Evolutionary conservation across 2,113 vertebrate species (phyloP).

Genomic region (Carettochelys insculpta): DNA sequence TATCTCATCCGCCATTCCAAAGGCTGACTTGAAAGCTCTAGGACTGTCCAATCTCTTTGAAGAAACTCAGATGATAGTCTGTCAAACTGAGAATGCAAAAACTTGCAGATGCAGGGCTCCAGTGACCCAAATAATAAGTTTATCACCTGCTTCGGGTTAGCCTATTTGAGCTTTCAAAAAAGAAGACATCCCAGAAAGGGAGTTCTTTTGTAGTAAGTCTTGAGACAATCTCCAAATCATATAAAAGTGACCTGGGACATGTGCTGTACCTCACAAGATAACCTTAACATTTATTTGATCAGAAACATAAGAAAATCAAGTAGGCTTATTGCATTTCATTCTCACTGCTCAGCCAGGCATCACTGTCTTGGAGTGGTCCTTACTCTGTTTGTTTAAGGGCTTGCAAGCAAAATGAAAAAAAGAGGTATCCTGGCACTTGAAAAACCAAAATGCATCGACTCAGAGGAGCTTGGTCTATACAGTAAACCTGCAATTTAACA

Average conservation of each 20-base stretch:
- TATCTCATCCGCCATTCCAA: no score
- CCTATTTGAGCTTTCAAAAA: no score
- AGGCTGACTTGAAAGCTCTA: no score
- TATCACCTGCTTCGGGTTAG: no score
- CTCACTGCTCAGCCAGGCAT: neutral
- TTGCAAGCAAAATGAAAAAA: neutral
- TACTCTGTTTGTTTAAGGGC: neutral
- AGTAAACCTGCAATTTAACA: no score
- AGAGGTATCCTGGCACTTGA: neutral
- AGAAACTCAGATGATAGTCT: no score
- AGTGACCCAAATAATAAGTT: no score
- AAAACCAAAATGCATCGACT: neutral
- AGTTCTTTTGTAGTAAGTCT: neutral
- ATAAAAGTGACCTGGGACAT: neutral
- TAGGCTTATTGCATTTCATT: neutral
- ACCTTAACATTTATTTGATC: neutral
- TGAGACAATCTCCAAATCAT: neutral
- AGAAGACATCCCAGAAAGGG: no score
- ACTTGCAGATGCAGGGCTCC: no score
- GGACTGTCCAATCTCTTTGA: no score
- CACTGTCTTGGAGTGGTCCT: neutral
- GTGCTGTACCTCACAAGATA: neutral
- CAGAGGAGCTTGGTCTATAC: neutral
- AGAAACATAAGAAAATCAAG: neutral
- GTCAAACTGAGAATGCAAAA: no score